These are phyloP conservation scores for Limanda limanda DNA, from an alignment of 2,113 vertebrate genomes.

Conservation along the genomic window DNA sequence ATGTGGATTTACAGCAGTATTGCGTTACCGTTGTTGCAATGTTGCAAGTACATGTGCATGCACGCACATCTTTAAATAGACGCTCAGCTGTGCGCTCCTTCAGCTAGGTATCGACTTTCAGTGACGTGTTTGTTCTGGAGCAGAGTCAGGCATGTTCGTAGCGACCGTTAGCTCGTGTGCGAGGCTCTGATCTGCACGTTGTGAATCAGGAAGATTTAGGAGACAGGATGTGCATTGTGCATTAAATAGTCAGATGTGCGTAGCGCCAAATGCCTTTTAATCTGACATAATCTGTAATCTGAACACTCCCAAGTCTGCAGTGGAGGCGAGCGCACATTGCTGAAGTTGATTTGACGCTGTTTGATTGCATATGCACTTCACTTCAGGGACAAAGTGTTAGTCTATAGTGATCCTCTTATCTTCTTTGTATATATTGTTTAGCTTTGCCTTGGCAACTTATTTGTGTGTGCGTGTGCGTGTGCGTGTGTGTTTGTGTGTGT, in stretches of 20 bases:
- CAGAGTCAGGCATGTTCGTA: slow-evolving; percentile 1
- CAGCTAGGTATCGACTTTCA: slow-evolving; percentile 16
- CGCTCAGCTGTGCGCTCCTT: slow-evolving; percentile 30
- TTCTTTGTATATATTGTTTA: too few relatives aligned
- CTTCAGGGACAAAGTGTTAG: too few relatives aligned
- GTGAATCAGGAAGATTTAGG: neutral
- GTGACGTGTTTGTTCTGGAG: slow-evolving; percentile 6
- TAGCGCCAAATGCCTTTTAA: slow-evolving; percentile 28
- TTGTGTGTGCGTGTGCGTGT: too few relatives aligned
- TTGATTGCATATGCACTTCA: neutral
- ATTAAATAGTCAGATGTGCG: slow-evolving; percentile 19
- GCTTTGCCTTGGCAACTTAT: neutral
- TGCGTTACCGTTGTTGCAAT: slow-evolving; percentile 34
- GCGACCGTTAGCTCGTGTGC: neutral
- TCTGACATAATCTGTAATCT: slow-evolving; percentile 36
- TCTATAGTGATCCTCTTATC: too few relatives aligned
- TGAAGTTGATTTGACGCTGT: neutral
- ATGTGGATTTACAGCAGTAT: slow-evolving; percentile 24
- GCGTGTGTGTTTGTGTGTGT: too few relatives aligned
- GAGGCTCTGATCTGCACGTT: neutral
- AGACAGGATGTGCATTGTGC: slow-evolving; percentile 1
- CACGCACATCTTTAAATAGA: slow-evolving; percentile 47
- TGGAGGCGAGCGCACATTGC: neutral
- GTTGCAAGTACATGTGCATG: slow-evolving; percentile 2
- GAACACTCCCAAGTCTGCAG: neutral